These are phyloP conservation scores for Mionectes olivaceus DNA, from an alignment of 2,797 vertebrate species.

Conservation along the genomic window DNA sequence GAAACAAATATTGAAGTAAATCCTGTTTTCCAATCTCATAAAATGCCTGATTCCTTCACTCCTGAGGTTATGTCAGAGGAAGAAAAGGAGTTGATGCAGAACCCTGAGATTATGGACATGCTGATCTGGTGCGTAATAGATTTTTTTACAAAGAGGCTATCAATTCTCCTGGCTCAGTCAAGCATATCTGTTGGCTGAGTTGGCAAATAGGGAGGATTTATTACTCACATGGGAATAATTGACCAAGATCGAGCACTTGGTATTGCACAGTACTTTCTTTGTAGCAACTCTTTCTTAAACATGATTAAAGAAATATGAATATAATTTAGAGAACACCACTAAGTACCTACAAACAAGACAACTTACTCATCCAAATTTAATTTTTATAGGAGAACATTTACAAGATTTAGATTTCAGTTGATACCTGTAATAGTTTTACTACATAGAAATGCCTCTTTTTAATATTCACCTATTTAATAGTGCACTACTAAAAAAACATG, in stretches of 20 bases:
- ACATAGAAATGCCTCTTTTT: neutral
- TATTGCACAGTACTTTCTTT: conserved; percentile 39
- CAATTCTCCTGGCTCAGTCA: conserved; percentile 69
- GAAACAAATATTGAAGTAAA: conserved; percentile 1
- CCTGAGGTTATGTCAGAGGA: conserved; percentile 21
- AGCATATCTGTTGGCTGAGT: conserved; percentile 71
- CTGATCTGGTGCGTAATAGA: conserved; percentile 58
- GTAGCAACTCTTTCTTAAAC: conserved; percentile 32
- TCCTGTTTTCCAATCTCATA: conserved; percentile 16
- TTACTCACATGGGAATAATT: conserved; percentile 53
- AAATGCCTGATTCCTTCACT: conserved; percentile 12
- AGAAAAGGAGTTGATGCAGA: conserved; percentile 52
- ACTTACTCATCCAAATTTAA: conserved; percentile 23
- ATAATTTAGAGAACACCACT: conserved; percentile 13
- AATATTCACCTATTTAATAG: neutral
- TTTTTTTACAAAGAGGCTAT: conserved; percentile 70
- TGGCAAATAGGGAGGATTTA: conserved; percentile 73
- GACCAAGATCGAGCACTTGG: conserved; percentile 49
- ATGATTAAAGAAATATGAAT: conserved; percentile 27
- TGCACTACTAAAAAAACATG: neutral
- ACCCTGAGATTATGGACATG: conserved; percentile 61
- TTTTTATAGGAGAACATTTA: neutral
- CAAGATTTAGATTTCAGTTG: neutral
- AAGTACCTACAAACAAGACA: conserved; percentile 7
- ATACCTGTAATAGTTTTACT: neutral